A percentile compares a stretch with the other conserved stretches of the same genome.
Evolutionary conservation across 2,888 invertebrate species (phyloP).

Genomic region (Pseudeuparius sepicola): DNA sequence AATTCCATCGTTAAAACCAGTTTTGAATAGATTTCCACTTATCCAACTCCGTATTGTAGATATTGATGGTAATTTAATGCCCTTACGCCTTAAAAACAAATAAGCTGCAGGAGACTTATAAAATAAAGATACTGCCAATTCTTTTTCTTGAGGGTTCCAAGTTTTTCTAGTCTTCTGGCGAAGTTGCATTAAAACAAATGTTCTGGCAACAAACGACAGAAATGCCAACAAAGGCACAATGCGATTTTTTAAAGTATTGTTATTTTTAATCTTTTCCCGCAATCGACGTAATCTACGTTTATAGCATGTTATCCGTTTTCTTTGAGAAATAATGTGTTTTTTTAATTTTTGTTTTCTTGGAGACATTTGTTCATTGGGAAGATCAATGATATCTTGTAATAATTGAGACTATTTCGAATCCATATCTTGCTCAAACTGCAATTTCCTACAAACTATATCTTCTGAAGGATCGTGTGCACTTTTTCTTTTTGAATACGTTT

Average conservation of each 20-base stretch:
- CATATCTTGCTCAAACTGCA: too few relatives aligned
- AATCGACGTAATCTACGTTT: too few relatives aligned
- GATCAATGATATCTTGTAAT: too few relatives aligned
- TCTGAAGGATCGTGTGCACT: too few relatives aligned
- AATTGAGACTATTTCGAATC: too few relatives aligned
- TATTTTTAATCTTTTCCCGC: background rate
- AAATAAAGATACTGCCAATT: slow-evolving; percentile 7
- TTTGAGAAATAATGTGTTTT: slow-evolving; percentile 2
- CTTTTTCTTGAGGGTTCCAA: slow-evolving; percentile 6
- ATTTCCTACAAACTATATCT: too few relatives aligned
- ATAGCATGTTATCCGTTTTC: background rate
- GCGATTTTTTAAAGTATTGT: background rate
- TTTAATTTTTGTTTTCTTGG: slow-evolving; percentile 7
- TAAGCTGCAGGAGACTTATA: slow-evolving; percentile 8
- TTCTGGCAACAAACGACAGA: slow-evolving; percentile 3
- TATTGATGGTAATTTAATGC: too few relatives aligned
- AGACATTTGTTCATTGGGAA: background rate
- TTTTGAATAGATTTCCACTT: too few relatives aligned
- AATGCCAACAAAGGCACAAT: background rate
- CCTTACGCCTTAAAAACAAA: slow-evolving; percentile 6
- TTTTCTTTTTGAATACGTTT: slow-evolving; percentile 5
- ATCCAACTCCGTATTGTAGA: too few relatives aligned
- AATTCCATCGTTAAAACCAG: too few relatives aligned
- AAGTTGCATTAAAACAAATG: slow-evolving; percentile 8
- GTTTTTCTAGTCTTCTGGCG: background rate